Evolutionary conservation across 2,113 vertebrate species (phyloP), one percentile per base, ranked within the genome.

Genomic region (Chauna torquata): DNA sequence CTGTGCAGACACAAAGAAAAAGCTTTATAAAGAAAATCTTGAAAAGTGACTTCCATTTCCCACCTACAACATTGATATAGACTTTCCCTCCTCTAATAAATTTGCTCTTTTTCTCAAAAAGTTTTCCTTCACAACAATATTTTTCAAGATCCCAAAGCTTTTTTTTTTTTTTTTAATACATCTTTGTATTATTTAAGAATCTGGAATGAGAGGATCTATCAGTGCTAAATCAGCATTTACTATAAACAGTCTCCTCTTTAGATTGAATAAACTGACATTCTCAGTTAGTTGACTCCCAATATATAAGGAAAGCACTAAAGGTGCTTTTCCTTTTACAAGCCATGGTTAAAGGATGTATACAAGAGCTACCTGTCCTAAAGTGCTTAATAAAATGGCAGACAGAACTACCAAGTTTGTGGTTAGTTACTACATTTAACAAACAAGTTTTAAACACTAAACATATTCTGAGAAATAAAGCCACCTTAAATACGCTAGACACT

Each of bases 81-180:
- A 36, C 13, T 28, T 27, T 14, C 25, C 52, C 25, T 24, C 24
- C 52, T 54, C 52, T 54, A 28, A 25, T 27, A 54, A 88, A 77
- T 11, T 9, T 66, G 24, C 6, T 66, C 17, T 61, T 80, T 68
- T 80, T 30, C 14, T 54, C 8, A 70, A 80, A 45, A 71, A 9
- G 40, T 38, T 88, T 74, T 84, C 62, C 45, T 36, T 57, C 0
- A 0, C 57, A 40, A 0, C 57, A 40, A 38, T 2, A 17, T 42
- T 92, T 82, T 82, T 82, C 70, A 62, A 91, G 87, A 84, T 70
- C 28, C 20, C 7, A 23, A 74, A 52, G 28, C 34, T 45, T 71
- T 90, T 75, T 78, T 20, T n/a, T n/a, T n/a, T n/a, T n/a, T n/a
- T n/a, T n/a, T n/a, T n/a, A n/a, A n/a, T n/a, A n/a, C n/a, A 68